Base-by-base conservation (phyloP, 2,113 vertebrate genomes). In the Otis tarda region DNA sequence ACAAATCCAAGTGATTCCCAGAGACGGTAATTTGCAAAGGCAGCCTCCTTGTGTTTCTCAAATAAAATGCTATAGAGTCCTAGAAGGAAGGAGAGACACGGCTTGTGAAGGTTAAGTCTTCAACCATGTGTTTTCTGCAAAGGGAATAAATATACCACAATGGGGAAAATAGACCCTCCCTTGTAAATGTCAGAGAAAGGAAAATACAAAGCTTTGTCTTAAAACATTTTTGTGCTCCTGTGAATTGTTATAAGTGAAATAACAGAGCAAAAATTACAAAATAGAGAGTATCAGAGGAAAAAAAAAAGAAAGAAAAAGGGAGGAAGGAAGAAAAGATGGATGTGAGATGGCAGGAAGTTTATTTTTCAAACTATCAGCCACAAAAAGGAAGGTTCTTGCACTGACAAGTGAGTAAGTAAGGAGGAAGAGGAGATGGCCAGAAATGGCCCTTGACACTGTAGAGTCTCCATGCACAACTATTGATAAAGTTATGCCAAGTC, bases 21-120 rank as follows among this genome's bases (percentile, higher is more conserved):
- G 82, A 99, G 99, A 25, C 99, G 98, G 94, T 99, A 99, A 96
- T 98, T 99, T 63, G 99, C 98, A 37, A 99, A 99, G 6, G 99
- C 99, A 1, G 99, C 99, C 92, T 99, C 99, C 90, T 99, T 99
- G 91, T 98, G 84, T 20, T 92, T 91, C 25, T 98, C 96, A 93
- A 99, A 99, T 43, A 99, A 98, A 86, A 98, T 41, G 2, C 99
- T 98, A 2, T 98, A 99, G 9, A 99, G 98, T 33, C 98, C 99
- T 99, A 98, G 9, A n/a, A 90, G 25, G 21, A 93, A 84, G 27
- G 16, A 79, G 55, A 96, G n/a, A 25, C 7, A 41, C 3, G 3
- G 33, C 30, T 93, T 87, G 50, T 60, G 78, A 96, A 75, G 41
- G 50, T 61, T 24, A 87, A 76, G 13, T 33, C 50, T 79, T 16